Conservation (phyloP, 2,797 vertebrate species). For the Margarornis squamiger region DNA sequence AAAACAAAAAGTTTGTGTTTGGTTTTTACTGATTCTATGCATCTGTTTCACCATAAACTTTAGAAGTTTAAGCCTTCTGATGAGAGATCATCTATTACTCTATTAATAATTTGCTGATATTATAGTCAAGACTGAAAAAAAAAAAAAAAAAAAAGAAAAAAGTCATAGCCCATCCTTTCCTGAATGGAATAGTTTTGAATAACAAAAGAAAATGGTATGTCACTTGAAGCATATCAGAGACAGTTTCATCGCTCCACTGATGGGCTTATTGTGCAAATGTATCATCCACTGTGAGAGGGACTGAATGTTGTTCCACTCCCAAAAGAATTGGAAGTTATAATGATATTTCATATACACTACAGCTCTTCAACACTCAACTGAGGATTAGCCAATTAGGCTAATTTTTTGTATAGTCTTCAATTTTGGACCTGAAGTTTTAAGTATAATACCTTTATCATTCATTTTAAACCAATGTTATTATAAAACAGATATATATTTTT, state of each 20-base stretch:
- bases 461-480: not conserved
- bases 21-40: not conserved
- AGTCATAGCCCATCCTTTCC: not conserved
- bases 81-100: not conserved
- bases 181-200: not conserved
- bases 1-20: not conserved
- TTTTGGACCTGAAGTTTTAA: not conserved
- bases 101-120: not conserved
- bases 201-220: not conserved
- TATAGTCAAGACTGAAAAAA: not conserved
- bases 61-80: constrained; percentile 28
- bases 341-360: not conserved
- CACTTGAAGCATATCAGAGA: not conserved
- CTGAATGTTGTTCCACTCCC: not conserved
- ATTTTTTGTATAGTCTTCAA: not conserved
- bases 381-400: not conserved
- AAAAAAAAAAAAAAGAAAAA: not conserved
- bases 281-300: not conserved
- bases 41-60: constrained; percentile 36
- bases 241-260: not conserved
- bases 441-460: not conserved
- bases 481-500: not conserved
- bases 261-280: not conserved
- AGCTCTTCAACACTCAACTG: not conserved
- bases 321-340: not conserved